Base-by-base conservation (phyloP, 2,888 invertebrate species). In the Acrobasis consociella region DNA sequence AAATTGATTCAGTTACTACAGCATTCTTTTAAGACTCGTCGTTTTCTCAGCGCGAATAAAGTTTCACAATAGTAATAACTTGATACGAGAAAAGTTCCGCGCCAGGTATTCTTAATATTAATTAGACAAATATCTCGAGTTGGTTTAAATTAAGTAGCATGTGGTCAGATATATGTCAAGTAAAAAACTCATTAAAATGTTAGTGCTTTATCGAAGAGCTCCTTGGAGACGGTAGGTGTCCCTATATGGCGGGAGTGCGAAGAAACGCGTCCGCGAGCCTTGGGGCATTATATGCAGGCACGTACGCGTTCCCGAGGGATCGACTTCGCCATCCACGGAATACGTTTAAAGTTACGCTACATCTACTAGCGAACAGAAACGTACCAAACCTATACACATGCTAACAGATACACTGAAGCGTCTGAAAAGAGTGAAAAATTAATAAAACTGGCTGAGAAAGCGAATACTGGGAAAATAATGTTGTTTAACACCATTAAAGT, bases 231-330 rank as follows among this genome's bases (percentile, higher is more conserved):
- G n/a, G 13, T 13, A 17, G 50, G 7, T 51, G 52, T 13, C 60
- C 52, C n/a, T 42, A 51, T 51, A 60, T 58, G 46, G 49, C n/a
- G 37, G 38, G n/a, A 55, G 53, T 58, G 7, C 22, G 46, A 39
- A 60, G 60, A 51, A 59, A 49, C 49, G 38, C 38, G 59, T 38
- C 71, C 69, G 67, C 65, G 69, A 65, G 71, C 72, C 74, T 74
- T 69, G 72, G 69, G 69, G 75, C 74, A 69, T 65, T 73, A 77
- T 79, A 79, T 79, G 77, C 78, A 71, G 71, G 73, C 85, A 84
- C 86, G 85, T 85, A 82, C 82, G 80, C 76, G 72, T 76, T 81
- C 85, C 85, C 78, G 46, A 60, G 74, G 77, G 85, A 76, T 72
- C 67, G 68, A 72, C 77, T 77, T 78, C 73, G 76, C 76, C 81